These are phyloP conservation scores for Lates japonicus DNA, from an alignment of 2,797 vertebrate species.

Conservation along the genomic window DNA sequence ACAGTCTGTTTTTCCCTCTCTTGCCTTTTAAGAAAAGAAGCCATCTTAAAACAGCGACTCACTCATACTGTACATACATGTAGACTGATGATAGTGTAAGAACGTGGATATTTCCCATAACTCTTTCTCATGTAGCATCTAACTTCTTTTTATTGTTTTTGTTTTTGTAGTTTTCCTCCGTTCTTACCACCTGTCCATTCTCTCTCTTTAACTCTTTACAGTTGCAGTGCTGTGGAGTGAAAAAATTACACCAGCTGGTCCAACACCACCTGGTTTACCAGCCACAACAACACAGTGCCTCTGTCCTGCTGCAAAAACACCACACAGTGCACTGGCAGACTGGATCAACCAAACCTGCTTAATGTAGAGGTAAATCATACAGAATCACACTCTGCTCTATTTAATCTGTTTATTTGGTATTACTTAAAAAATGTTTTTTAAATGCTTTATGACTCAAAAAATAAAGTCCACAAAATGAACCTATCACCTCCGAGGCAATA, in stretches of 20 bases:
- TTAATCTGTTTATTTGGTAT: neutral
- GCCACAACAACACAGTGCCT: constrained; percentile 84
- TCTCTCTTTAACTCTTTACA: constrained; percentile 58
- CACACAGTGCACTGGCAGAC: constrained; percentile 78
- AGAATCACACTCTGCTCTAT: neutral
- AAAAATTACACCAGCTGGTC: constrained; percentile 89
- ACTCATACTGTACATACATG: neutral
- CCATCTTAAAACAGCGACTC: neutral
- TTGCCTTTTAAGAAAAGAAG: neutral
- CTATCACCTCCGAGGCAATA: neutral
- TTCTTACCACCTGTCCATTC: neutral
- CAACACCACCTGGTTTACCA: constrained; percentile 80
- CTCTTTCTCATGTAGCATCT: neutral
- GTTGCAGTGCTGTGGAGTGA: constrained; percentile 87
- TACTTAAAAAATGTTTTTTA: neutral
- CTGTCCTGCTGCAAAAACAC: constrained; percentile 86
- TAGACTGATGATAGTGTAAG: too few relatives aligned
- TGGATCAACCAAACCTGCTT: constrained; percentile 77
- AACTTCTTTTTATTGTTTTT: neutral
- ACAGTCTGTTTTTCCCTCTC: neutral
- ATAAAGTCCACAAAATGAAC: neutral
- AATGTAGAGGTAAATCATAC: constrained; percentile 68
- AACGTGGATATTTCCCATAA: neutral
- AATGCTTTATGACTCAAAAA: neutral
- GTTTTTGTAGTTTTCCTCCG: neutral